Evolutionary conservation across 2,888 invertebrate genomes (phyloP).

Genomic region (Heliconius sara): DNA sequence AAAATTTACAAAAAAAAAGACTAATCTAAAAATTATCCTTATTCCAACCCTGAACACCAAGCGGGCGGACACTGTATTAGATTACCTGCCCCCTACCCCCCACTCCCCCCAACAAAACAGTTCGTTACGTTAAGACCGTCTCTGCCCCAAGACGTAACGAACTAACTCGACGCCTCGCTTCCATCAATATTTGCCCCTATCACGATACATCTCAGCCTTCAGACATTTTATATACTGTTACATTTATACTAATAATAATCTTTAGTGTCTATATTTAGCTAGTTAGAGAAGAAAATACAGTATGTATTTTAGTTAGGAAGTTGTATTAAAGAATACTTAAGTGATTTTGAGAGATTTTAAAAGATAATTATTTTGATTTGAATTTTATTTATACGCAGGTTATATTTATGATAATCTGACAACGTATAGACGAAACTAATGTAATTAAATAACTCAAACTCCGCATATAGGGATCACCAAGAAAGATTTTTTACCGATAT

Average conservation of each 20-base stretch:
- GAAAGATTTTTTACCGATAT: too few species aligned
- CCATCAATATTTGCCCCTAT: conserved; percentile 35
- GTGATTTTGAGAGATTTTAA: too few species aligned
- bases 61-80: conserved; percentile 61
- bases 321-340: background rate
- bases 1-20: background rate
- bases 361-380: too few species aligned
- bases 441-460: too few species aligned
- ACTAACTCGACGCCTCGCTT: conserved; percentile 49
- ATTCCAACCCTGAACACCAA: background rate
- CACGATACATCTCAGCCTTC: conserved; percentile 26
- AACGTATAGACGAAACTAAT: too few species aligned
- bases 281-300: background rate
- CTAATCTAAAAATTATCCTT: background rate
- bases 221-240: background rate
- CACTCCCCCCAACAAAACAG: conserved; percentile 79
- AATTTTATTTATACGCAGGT: too few species aligned
- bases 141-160: conserved; percentile 54
- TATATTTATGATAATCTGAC: too few species aligned
- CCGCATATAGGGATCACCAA: too few species aligned
- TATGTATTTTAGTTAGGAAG: background rate
- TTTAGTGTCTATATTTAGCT: background rate
- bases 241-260: conserved; percentile 1
- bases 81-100: conserved; percentile 78
- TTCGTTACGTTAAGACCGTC: conserved; percentile 70